phyloP scores from a whole-genome alignment of 2,888 invertebrate genomes.

The Caenorhabditis virilis region DNA sequence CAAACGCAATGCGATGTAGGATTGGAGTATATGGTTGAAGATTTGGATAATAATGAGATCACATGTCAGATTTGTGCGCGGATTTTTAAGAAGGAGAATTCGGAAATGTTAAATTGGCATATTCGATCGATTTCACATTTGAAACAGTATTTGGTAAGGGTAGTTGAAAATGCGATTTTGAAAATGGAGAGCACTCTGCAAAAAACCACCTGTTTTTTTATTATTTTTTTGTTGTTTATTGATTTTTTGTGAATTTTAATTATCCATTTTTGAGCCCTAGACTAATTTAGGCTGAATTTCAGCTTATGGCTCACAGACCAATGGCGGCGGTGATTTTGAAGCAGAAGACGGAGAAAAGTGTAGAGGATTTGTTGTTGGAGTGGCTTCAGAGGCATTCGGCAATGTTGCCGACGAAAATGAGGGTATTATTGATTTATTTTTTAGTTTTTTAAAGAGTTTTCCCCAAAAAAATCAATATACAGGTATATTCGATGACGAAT shows the following conservation, averaged over 20 bases:
- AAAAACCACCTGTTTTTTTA: not conserved
- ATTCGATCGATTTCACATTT: constrained; percentile 39
- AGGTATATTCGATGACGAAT: constrained; percentile 21
- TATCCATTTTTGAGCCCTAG: no score
- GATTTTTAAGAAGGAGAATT: constrained; percentile 15
- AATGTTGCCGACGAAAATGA: constrained; percentile 11
- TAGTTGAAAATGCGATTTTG: no score
- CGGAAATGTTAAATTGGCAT: constrained; percentile 26
- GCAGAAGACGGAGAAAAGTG: not conserved
- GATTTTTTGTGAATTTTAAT: not conserved
- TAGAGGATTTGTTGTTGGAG: constrained; percentile 9
- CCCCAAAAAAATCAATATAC: not conserved
- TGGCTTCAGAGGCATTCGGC: constrained; percentile 12
- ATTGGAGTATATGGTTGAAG: constrained; percentile 46
- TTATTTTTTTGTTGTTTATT: not conserved
- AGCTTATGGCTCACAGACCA: constrained; percentile 7
- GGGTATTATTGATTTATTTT: not conserved
- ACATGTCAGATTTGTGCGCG: constrained; percentile 42
- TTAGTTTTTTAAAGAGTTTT: not conserved
- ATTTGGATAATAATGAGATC: constrained; percentile 36
- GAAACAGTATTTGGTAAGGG: constrained; percentile 44
- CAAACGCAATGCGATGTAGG: constrained; percentile 52
- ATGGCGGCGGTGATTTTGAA: constrained; percentile 5
- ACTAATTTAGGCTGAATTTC: no score
- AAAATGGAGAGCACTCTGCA: no score